phyloP scores from a whole-genome alignment of 2,113 vertebrate genomes.

The Dermatemys mawii region DNA sequence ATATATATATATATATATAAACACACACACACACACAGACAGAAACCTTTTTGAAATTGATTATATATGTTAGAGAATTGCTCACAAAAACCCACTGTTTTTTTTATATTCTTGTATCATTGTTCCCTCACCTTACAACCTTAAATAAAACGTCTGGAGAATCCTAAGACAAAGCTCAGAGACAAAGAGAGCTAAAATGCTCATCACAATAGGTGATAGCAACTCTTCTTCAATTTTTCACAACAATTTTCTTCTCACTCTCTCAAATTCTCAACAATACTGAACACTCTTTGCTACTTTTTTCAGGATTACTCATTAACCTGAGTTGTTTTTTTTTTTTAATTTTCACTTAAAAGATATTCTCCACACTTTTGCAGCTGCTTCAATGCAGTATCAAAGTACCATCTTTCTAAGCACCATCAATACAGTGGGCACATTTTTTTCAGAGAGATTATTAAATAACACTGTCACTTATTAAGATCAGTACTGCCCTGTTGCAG shows the following conservation, averaged over 20 bases:
- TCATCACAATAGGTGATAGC: neutral
- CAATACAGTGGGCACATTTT: neutral
- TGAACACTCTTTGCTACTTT: neutral
- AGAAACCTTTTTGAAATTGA: neutral
- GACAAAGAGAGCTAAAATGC: neutral
- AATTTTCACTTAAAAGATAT: neutral
- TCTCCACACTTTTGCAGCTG: neutral
- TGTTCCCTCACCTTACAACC: conserved; percentile 16
- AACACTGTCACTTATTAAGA: neutral
- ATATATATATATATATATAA: too few relatives aligned
- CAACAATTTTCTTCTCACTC: neutral
- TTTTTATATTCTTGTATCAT: conserved; percentile 50
- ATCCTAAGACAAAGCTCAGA: conserved; percentile 32
- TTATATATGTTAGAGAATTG: neutral
- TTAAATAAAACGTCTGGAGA: neutral
- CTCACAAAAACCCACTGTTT: neutral
- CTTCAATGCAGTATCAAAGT: neutral
- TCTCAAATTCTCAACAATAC: neutral
- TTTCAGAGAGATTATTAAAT: neutral
- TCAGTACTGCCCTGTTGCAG: neutral
- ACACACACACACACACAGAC: neutral
- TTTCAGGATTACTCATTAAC: neutral
- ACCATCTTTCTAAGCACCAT: neutral
- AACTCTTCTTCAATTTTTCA: neutral
- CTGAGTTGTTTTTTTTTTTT: neutral